Percentiles rank a stretch among this genome's conserved stretches.
Conservation (phyloP, 1,140 invertebrate genomes). For the Rhopalosiphum padi region DNA sequence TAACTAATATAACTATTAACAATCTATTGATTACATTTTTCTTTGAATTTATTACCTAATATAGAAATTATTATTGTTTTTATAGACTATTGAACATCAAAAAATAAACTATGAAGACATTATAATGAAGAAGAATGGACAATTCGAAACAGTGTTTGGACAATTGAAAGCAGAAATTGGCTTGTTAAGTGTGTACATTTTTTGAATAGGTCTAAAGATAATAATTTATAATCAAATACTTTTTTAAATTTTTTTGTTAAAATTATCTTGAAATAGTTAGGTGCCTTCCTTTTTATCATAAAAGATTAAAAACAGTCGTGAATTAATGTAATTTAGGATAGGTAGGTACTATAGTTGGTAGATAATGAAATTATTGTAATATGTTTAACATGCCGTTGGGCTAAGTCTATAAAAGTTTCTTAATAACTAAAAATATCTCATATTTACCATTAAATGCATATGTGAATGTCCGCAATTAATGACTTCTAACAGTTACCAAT, state of each 20-base stretch:
- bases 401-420: too few species aligned
- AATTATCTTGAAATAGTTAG: neutral
- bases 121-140: slow-evolving; percentile 34
- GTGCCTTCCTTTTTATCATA: neutral
- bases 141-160: slow-evolving; percentile 51
- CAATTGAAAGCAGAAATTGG: slow-evolving; percentile 53
- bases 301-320: neutral
- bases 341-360: too few species aligned
- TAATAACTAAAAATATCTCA: too few species aligned
- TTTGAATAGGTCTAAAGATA: neutral
- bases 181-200: slow-evolving; percentile 36
- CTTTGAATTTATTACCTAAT: neutral
- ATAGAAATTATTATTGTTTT: neutral
- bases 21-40: neutral
- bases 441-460: too few species aligned
- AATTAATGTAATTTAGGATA: neutral
- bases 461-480: too few species aligned
- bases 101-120: slow-evolving; percentile 45
- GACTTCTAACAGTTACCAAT: too few species aligned
- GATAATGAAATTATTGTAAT: too few species aligned
- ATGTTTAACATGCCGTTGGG: too few species aligned
- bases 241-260: too few species aligned
- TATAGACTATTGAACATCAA: slow-evolving; percentile 52
- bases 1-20: neutral
- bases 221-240: neutral